phyloP scores from a whole-genome alignment of 2,888 invertebrate genomes.

The Cactoblastis cactorum region DNA sequence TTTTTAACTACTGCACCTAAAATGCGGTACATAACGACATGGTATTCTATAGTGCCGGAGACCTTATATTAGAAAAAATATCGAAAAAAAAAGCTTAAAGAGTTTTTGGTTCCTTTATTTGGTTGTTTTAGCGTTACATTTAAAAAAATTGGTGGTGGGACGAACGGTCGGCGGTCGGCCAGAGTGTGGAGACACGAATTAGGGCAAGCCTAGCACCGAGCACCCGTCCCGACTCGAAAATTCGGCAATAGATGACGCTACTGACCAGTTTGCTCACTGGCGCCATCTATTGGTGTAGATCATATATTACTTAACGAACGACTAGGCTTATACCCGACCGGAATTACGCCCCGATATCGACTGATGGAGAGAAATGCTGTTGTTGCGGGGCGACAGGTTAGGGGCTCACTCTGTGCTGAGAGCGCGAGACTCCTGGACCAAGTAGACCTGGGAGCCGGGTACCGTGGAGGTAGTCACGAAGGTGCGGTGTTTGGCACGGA shows the following conservation, averaged over 20 bases:
- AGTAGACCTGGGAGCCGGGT: constrained; percentile 94
- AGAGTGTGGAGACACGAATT: constrained; percentile 66
- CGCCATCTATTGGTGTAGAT: constrained; percentile 43
- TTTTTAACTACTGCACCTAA: constrained; percentile 66
- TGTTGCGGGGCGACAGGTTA: constrained; percentile 47
- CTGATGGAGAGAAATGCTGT: constrained; percentile 67
- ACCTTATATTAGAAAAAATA: constrained; percentile 68
- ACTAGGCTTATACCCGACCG: constrained; percentile 78
- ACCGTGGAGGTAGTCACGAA: constrained; percentile 96
- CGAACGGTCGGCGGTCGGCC: constrained; percentile 64
- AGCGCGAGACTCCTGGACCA: constrained; percentile 91
- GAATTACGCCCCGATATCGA: constrained; percentile 65
- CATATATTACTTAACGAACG: constrained; percentile 67
- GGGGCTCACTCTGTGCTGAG: constrained; percentile 71
- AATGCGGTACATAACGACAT: constrained; percentile 52
- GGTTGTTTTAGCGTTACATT: constrained; percentile 60
- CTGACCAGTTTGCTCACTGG: constrained; percentile 28
- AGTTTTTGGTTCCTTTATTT: constrained; percentile 73
- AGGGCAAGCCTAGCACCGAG: constrained; percentile 68
- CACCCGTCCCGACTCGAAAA: constrained; percentile 59
- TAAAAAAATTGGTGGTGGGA: constrained; percentile 53
- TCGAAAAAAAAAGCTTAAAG: constrained; percentile 66
- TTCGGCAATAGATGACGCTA: constrained; percentile 37
- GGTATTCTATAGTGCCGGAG: constrained; percentile 54
- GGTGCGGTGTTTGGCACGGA: constrained; percentile 98